These are phyloP conservation scores for Myripristis murdjan DNA, from an alignment of 2,797 vertebrate species.

Conservation along the genomic window DNA sequence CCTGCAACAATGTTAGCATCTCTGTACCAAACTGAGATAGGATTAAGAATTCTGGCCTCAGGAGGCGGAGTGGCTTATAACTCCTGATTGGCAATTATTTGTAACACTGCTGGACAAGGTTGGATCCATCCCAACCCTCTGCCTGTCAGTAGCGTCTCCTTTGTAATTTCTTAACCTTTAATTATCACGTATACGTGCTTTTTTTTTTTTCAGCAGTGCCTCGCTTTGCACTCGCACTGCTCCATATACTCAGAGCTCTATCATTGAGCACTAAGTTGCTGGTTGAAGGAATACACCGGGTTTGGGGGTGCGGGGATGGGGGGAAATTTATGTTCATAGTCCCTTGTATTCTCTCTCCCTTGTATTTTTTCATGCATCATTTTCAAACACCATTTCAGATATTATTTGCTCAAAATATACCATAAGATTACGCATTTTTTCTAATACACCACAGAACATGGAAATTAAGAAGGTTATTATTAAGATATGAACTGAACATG, in stretches of 20 bases:
- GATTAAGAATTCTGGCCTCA: constrained; percentile 69
- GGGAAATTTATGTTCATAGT: too few relatives aligned
- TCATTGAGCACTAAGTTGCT: constrained; percentile 14
- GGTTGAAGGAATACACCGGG: too few relatives aligned
- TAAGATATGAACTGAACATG: too few relatives aligned
- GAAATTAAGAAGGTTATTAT: too few relatives aligned
- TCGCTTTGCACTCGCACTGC: too few relatives aligned
- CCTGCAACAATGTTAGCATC: constrained; percentile 73
- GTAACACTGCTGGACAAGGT: constrained; percentile 67
- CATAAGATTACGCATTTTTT: too few relatives aligned
- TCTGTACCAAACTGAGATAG: constrained; percentile 51
- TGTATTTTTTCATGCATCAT: too few relatives aligned
- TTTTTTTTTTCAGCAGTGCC: background rate
- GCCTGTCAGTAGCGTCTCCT: constrained; percentile 61
- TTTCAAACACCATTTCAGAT: too few relatives aligned
- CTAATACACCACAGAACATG: too few relatives aligned
- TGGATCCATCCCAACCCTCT: constrained; percentile 64
- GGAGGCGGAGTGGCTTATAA: constrained; percentile 67
- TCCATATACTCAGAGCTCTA: constrained; percentile 21
- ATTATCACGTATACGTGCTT: constrained; percentile 48
- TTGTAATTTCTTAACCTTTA: constrained; percentile 73
- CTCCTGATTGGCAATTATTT: constrained; percentile 79
- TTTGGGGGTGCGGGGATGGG: too few relatives aligned
- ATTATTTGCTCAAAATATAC: too few relatives aligned
- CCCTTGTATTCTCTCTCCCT: too few relatives aligned